Evolutionary conservation across 2,888 invertebrate species (phyloP).

Genomic region (Melanotus villosus): DNA sequence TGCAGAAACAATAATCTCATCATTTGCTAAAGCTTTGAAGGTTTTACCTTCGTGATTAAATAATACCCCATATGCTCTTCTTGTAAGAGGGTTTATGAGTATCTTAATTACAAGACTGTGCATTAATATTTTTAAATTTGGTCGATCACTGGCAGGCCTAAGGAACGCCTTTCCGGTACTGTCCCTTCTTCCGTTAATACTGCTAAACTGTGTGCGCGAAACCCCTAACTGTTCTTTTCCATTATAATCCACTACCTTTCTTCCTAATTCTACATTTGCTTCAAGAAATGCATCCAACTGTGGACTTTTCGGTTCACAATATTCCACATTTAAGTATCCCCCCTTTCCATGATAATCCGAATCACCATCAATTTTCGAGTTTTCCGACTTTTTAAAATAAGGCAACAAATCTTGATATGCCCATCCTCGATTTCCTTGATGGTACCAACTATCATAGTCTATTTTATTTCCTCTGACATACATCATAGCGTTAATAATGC

Average conservation of each 20-base stretch:
- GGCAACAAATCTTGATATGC: conserved; percentile 77
- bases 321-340: conserved; percentile 78
- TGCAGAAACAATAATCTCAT: conserved; percentile 83
- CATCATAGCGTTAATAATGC: conserved; percentile 85
- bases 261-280: conserved; percentile 78
- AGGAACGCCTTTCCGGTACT: conserved; percentile 85
- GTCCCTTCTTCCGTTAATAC: conserved; percentile 79
- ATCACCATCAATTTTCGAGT: conserved; percentile 72
- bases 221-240: conserved; percentile 76
- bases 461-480: conserved; percentile 82
- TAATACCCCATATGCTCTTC: conserved; percentile 76
- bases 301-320: conserved; percentile 73
- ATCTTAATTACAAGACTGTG: conserved; percentile 78
- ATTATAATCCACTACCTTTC: conserved; percentile 79
- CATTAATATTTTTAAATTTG: conserved; percentile 80
- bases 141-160: conserved; percentile 74
- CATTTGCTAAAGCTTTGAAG: conserved; percentile 72
- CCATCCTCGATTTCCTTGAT: conserved; percentile 84
- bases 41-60: conserved; percentile 74
- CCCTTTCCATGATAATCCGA: conserved; percentile 76
- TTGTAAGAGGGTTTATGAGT: conserved; percentile 74
- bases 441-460: conserved; percentile 85
- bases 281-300: conserved; percentile 75
- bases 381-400: conserved; percentile 83
- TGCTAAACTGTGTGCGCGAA: conserved; percentile 77